These are phyloP conservation scores for Eublepharis macularius DNA, from an alignment of 2,113 vertebrate species.

Conservation along the genomic window DNA sequence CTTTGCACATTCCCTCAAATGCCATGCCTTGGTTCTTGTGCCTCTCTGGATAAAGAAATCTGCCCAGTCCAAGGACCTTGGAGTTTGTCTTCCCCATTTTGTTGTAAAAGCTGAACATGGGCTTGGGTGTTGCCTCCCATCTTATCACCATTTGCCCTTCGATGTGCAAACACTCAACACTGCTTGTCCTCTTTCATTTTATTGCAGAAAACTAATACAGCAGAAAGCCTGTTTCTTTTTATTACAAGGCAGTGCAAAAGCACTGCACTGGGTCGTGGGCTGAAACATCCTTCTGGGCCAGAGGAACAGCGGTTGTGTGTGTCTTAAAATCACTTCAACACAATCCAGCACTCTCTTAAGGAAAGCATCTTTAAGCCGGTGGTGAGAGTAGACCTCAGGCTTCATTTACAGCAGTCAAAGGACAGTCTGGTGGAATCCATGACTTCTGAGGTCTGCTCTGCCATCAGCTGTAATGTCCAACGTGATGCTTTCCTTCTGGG, in stretches of 20 bases:
- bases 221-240: not conserved
- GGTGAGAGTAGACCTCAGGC: not conserved
- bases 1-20: slow-evolving; percentile 29
- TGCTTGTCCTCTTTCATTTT: slow-evolving; percentile 43
- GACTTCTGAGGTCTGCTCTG: not conserved
- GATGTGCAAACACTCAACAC: slow-evolving; percentile 46
- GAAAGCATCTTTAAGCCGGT: not conserved
- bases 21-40: slow-evolving; percentile 57
- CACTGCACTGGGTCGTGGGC: slow-evolving; percentile 45
- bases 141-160: slow-evolving; percentile 37
- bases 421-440: not conserved
- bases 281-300: accelerated
- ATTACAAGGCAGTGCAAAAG: slow-evolving; percentile 31
- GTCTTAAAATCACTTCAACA: not conserved
- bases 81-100: accelerated
- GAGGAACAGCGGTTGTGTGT: not conserved
- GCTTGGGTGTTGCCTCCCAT: slow-evolving; percentile 24
- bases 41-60: slow-evolving; percentile 65
- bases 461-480: slow-evolving; percentile 5
- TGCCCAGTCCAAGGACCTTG: slow-evolving; percentile 21
- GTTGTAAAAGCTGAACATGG: slow-evolving; percentile 7
- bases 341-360: not conserved
- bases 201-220: slow-evolving; percentile 14
- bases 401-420: not conserved
- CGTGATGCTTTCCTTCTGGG: slow-evolving; percentile 26